These are phyloP conservation scores for Xenopus petersii DNA, from an alignment of 2,797 vertebrate genomes.

Conservation along the genomic window DNA sequence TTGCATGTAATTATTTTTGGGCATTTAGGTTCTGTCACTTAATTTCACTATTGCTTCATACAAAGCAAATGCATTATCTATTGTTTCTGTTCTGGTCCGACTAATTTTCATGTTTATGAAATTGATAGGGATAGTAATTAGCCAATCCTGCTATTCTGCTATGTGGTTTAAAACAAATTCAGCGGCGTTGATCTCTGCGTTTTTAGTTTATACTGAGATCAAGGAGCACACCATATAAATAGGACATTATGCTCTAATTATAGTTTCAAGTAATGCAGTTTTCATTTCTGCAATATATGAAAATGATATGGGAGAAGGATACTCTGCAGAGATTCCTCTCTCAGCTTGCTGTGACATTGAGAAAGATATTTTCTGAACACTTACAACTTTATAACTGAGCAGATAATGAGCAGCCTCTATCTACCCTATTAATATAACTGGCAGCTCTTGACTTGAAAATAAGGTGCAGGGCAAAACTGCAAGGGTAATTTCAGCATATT, in stretches of 20 bases:
- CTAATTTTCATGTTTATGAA: conserved; percentile 24
- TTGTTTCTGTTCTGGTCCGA: conserved; percentile 6
- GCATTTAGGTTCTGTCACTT: conserved; percentile 26
- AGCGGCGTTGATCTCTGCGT: background rate
- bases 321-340: too few species aligned
- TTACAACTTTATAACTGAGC: too few species aligned
- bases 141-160: conserved; percentile 5
- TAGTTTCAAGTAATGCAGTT: background rate
- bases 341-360: too few species aligned
- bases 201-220: background rate
- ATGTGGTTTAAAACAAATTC: conserved; percentile 7
- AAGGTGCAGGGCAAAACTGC: too few species aligned
- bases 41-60: conserved; percentile 24
- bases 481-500: too few species aligned
- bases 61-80: conserved; percentile 24
- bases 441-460: too few species aligned
- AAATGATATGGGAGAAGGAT: too few species aligned
- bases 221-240: background rate
- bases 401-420: too few species aligned
- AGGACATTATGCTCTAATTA: background rate
- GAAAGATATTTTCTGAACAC: too few species aligned
- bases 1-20: conserved; percentile 19
- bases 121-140: conserved; percentile 11
- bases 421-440: too few species aligned
- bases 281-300: too few species aligned